Percentiles rank a stretch among this genome's conserved stretches.
phyloP scores from a whole-genome alignment of 2,797 vertebrate species.

The Molossus alvarezi region DNA sequence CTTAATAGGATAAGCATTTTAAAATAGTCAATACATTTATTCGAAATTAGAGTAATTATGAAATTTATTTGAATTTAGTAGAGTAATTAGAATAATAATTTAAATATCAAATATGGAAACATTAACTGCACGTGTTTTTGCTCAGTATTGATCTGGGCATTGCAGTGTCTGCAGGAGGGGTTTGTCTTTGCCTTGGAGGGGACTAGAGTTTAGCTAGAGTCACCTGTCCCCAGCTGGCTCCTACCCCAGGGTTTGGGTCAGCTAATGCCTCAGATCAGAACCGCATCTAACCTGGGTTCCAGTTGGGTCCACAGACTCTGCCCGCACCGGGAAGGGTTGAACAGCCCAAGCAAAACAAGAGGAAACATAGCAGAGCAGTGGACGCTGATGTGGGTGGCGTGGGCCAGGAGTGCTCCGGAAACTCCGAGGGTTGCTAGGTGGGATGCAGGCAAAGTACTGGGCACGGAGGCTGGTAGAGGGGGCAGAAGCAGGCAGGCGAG shows the following conservation, averaged over 20 bases:
- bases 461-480: not conserved
- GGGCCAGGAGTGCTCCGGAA: not conserved
- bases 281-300: not conserved
- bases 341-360: not conserved
- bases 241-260: not conserved
- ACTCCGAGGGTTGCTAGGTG: not conserved
- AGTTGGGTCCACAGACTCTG: not conserved
- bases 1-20: not conserved
- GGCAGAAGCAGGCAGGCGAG: not conserved
- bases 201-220: not conserved
- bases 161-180: not conserved
- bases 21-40: not conserved
- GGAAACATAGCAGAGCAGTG: not conserved
- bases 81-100: not conserved
- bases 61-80: not conserved
- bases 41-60: not conserved
- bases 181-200: not conserved
- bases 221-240: not conserved
- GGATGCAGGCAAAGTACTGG: not conserved
- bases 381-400: not conserved
- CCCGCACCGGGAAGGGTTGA: not conserved
- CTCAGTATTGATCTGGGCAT: not conserved
- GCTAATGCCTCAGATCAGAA: not conserved
- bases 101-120: not conserved
- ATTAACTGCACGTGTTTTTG: not conserved